A percentile compares a stretch with the other conserved stretches of the same genome.
phyloP scores from a whole-genome alignment of 30 jellyfish, hydroid and myxozoan species.

The Cassiopea xamachana region DNA sequence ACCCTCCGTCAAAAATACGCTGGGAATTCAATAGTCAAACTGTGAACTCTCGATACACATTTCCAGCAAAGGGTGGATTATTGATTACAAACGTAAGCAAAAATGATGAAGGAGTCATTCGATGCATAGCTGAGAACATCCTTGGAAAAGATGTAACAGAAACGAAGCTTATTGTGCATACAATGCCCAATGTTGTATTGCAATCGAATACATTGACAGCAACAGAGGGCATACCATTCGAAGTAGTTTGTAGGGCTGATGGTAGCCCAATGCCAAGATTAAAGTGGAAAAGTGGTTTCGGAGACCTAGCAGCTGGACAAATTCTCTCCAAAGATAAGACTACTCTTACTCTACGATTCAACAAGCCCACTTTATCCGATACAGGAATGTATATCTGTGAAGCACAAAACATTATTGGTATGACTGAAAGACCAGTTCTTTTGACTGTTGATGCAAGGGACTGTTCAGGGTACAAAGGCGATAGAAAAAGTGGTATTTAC shows the following conservation, averaged over 20 bases:
- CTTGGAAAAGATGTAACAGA: constrained; percentile 28
- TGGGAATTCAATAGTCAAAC: constrained; percentile 26
- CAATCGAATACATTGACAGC: neutral
- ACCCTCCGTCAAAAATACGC: constrained; percentile 12
- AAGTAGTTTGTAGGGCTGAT: constrained; percentile 12
- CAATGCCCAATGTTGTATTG: constrained; percentile 29
- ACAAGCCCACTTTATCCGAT: neutral
- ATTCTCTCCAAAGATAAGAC: constrained; percentile 4
- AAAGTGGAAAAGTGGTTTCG: constrained; percentile 17
- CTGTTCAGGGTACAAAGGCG: neutral
- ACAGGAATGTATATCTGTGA: constrained; percentile 24
- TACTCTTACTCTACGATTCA: neutral
- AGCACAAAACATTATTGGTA: constrained; percentile 4
- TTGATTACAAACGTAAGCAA: constrained; percentile 1
- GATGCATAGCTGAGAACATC: constrained; percentile 35
- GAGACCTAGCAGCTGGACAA: neutral
- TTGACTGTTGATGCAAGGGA: constrained; percentile 1
- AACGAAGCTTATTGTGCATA: constrained; percentile 26
- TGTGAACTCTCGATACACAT: constrained; percentile 26
- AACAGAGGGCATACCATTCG: constrained; percentile 10
- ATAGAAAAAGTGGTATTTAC: constrained; percentile 19
- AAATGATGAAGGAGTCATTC: constrained; percentile 13
- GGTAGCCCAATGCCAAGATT: constrained; percentile 48
- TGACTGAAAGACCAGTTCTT: neutral
- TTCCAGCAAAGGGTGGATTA: constrained; percentile 24